phyloP scores from a whole-genome alignment of 2,888 invertebrate species.

The Lissonota sp. region DNA sequence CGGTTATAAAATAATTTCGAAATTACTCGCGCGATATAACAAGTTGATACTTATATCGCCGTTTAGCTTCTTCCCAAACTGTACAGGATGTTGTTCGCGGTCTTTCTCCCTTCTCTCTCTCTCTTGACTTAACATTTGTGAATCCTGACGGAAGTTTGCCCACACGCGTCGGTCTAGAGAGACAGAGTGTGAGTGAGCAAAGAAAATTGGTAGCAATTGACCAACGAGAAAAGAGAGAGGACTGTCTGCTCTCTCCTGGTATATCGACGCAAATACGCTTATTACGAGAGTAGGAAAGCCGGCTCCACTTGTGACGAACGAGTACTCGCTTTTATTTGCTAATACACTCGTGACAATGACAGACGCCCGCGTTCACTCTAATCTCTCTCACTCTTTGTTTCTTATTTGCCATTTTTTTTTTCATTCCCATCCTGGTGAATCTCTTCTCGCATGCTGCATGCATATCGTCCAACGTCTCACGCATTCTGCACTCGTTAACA shows the following conservation, averaged over 20 bases:
- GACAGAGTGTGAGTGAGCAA: neutral
- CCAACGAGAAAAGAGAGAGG: slow-evolving; percentile 49
- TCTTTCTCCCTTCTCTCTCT: slow-evolving; percentile 9
- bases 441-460: slow-evolving; percentile 63
- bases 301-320: slow-evolving; percentile 9
- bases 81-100: slow-evolving; percentile 46
- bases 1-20: slow-evolving; percentile 1
- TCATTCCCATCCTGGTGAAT: slow-evolving; percentile 24
- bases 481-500: slow-evolving; percentile 10
- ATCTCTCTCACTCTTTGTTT: neutral
- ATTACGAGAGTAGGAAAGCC: slow-evolving; percentile 13
- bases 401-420: slow-evolving; percentile 31
- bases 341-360: slow-evolving; percentile 57
- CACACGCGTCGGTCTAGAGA: slow-evolving; percentile 66
- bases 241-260: slow-evolving; percentile 34
- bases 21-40: slow-evolving; percentile 16
- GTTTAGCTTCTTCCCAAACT: slow-evolving; percentile 24
- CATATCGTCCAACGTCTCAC: slow-evolving; percentile 12
- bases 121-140: slow-evolving; percentile 49
- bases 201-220: slow-evolving; percentile 70
- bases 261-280: slow-evolving; percentile 36
- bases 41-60: slow-evolving; percentile 29
- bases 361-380: slow-evolving; percentile 38
- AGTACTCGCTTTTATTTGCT: slow-evolving; percentile 39
- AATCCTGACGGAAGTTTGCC: slow-evolving; percentile 74